Base-by-base conservation (phyloP, 2,888 invertebrate species). In the Eupeodes latifasciatus region DNA sequence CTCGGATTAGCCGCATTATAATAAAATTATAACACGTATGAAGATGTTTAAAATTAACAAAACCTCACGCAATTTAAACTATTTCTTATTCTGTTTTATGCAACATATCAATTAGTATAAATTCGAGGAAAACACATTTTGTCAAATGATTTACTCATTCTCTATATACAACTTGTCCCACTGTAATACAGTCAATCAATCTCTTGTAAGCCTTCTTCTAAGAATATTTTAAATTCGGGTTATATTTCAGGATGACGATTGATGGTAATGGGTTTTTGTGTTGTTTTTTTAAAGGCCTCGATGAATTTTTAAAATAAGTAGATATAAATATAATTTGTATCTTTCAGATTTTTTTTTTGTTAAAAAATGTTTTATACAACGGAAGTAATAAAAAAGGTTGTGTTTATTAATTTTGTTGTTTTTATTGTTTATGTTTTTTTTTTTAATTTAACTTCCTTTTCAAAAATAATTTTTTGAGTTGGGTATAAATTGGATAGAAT, bases 201-300 rank as follows among this genome's bases (percentile, higher is more conserved):
- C 47, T 53, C 62, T 67, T 11, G 27, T 16, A 44, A 27, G 40
- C 19, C 19, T 62, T 64, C n/a, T 19, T 36, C 5, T 5, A 61
- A 36, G 49, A 36, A 59, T 59, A 75, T 34, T 51, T 64, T 82
- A 49, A 71, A 76, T 71, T 76, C 82, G 64, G 71, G 62, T 72
- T 67, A 71, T 67, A 11, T 40, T 72, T 66, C 12, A 40, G 44
- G 19, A 47, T n/a, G 57, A 72, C 72, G 72, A 72, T 72, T 72
- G 53, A 16, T 47, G 59, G 61, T 64, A 66, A 51, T 34, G 55
- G 74, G 53, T n/a, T 62, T 67, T 67, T 53, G 44, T 74, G 51
- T 62, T 80, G 75, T 80, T 84, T 84, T 55, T 34, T 80, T 80
- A 71, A 71, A 75, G 57, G 47, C 36, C 55, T 61, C 61, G 47